These are phyloP conservation scores for Philhelius pedissequus DNA, from an alignment of 2,888 invertebrate species.

Conservation along the genomic window DNA sequence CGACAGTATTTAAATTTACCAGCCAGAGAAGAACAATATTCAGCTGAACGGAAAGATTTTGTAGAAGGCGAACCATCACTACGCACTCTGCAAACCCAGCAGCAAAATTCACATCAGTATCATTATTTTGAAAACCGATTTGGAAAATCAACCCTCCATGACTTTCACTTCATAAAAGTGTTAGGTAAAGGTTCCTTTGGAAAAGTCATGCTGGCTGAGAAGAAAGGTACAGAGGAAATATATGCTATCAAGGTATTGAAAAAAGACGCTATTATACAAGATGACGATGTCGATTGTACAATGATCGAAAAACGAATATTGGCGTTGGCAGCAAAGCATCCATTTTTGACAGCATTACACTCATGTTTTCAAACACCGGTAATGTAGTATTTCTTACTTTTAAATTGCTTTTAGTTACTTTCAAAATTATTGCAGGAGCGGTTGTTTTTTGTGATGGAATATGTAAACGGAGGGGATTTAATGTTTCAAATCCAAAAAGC, in stretches of 20 bases:
- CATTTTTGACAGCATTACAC: conserved; percentile 97
- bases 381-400: conserved; percentile 3
- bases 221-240: conserved; percentile 93
- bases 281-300: conserved; percentile 99
- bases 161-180: conserved; percentile 99
- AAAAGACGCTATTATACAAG: conserved; percentile 98
- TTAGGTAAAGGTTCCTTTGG: conserved; percentile 99
- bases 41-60: conserved; percentile 77
- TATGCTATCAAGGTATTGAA: conserved; percentile 94
- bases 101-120: conserved; percentile 73
- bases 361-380: conserved; percentile 97
- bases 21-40: conserved; percentile 79
- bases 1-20: conserved; percentile 77
- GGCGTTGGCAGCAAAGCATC: conserved; percentile 97
- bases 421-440: conserved; percentile 82
- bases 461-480: conserved; percentile 98
- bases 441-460: conserved; percentile 99
- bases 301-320: conserved; percentile 99
- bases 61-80: conserved; percentile 73
- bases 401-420: not conserved
- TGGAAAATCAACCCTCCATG: conserved; percentile 86
- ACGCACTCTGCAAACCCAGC: conserved; percentile 54
- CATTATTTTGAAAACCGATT: conserved; percentile 75
- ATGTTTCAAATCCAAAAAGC: conserved; percentile 99
- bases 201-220: conserved; percentile 98